Base-by-base conservation (phyloP, 2,888 invertebrate species). In the Lasioglossum leucozonium region DNA sequence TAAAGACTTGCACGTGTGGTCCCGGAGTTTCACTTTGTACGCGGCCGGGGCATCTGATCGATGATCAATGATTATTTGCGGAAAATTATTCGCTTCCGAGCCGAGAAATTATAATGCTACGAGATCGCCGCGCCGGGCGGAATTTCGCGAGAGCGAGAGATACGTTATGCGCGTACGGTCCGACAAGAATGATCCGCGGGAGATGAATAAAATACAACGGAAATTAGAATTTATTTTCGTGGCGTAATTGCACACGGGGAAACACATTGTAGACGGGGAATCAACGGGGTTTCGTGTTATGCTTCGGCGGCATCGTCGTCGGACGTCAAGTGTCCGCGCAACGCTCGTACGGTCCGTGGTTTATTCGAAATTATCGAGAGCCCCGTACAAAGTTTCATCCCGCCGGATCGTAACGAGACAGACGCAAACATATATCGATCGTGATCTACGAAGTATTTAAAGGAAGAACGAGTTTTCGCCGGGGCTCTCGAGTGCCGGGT, bases 51-150 rank as follows among this genome's bases (percentile, higher is more conserved):
- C 80, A 58, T 58, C 65, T n/a, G 72, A 67, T 65, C 37, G 67
- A 62, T 81, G 75, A 81, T 81, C 81, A 65, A 81, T 65, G 76
- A 81, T 81, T 81, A 83, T 83, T 83, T 67, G 72, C 76, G 44
- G 55, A 40, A 81, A 83, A 83, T 82, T 74, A 62, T 73, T 74
- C 51, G 77, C 73, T 67, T 71, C 51, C 77, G 40, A 58, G 62
- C 22, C 40, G 67, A 72, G 65, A 72, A 83, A 83, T 83, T 81
- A 81, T 55, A 83, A 72, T 18, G 65, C 16, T 16, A 55, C 16
- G 22, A 44, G 5, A 16, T 44, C 75, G n/a, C 26, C 16, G 16
- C 37, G 18, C 67, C 26, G 58, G 4, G 11, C 13, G 22, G 30
- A 26, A 72, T 67, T 72, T 83, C 55, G 51, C 65, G 13, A 42